Base-by-base conservation (phyloP, 2,888 invertebrate genomes). In the Tolmerus cingulatus region DNA sequence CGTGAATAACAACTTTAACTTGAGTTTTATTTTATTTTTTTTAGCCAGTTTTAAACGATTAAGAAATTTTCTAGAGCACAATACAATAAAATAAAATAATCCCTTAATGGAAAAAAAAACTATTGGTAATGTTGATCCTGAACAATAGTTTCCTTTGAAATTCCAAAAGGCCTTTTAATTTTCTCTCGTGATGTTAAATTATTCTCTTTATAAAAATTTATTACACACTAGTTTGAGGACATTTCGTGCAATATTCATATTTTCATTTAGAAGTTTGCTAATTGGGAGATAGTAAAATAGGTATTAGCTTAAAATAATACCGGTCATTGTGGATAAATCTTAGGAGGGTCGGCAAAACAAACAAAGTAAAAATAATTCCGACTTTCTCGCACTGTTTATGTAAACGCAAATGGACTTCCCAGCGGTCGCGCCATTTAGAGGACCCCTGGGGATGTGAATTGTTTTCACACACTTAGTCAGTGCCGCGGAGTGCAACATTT, bases 401-500 rank as follows among this genome's bases (percentile, higher is more conserved):
- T 76, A 8, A 76, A 7, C 76, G 76, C 37, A 76, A 66, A 66
- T 66, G 66, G 66, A 66, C 66, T 66, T 19, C 19, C 23, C 57
- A 57, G 23, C 23, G 57, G 23, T 23, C 57, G 57, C 4, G 23
- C 66, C 23, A 23, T 66, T 66, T 66, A 66, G 66, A 27, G 27
- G 27, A 2, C 23, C 23, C 66, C 66, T 9, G 27, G 66, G 66
- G 66, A 66, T 23, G 66, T 27, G 78, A 43, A 23, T 78, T 78
- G 43, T 46, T 78, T 78, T 78, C 78, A 40, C 78, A 78, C 40
- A 78, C 78, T 78, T 78, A 78, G 43, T 40, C 34, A 34, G n/a
- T n/a, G 78, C 43, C 43, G 78, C 37, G 78, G 23, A 37, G 43
- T 78, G 79, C 46, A 79, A 79, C 46, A 79, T 82, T 82, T 57